phyloP scores from a whole-genome alignment of 2,797 vertebrate species.

The Tragopan temminckii region DNA sequence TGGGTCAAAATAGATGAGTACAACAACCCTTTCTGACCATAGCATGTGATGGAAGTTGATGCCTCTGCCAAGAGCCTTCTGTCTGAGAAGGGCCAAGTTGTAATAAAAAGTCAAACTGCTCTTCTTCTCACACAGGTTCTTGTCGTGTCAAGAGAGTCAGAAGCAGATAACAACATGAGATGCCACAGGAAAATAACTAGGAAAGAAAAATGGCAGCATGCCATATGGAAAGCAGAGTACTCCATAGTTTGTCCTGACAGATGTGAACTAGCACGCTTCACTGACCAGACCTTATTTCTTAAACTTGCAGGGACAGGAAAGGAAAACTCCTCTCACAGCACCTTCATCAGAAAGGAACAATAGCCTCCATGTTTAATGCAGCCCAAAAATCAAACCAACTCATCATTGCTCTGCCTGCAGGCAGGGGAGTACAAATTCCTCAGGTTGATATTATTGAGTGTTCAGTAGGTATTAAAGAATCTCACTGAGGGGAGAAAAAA shows the following conservation, averaged over 20 bases:
- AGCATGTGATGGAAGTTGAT: background rate
- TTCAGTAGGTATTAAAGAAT: background rate
- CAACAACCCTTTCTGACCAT: background rate
- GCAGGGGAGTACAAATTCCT: background rate
- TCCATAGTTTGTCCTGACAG: background rate
- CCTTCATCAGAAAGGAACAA: background rate
- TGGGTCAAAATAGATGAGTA: background rate
- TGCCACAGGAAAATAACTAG: background rate
- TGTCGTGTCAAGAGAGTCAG: background rate
- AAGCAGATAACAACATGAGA: background rate
- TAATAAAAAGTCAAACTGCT: background rate
- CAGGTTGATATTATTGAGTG: background rate
- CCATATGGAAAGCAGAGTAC: background rate
- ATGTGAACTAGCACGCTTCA: background rate
- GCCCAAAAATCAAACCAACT: background rate
- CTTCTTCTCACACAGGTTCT: background rate
- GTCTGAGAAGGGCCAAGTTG: background rate
- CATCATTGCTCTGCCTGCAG: background rate
- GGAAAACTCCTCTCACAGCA: background rate
- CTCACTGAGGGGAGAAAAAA: background rate
- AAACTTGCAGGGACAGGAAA: background rate
- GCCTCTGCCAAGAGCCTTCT: background rate
- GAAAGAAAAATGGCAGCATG: background rate
- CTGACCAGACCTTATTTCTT: background rate
- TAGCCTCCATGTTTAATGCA: background rate